These are phyloP conservation scores for Scleropages formosus DNA, from an alignment of 2,797 vertebrate genomes.

Conservation along the genomic window DNA sequence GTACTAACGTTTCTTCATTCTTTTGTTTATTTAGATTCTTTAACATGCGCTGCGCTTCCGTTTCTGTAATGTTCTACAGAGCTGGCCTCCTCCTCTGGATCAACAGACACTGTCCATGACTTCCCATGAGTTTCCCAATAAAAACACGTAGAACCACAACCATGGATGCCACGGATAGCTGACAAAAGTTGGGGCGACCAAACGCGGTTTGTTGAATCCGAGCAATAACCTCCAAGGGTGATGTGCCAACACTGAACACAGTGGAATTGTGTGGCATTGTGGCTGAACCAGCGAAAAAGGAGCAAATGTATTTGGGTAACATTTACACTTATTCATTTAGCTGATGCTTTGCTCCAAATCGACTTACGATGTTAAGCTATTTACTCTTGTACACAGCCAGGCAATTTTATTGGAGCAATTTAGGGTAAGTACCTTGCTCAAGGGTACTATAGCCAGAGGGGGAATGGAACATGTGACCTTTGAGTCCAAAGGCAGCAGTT, in stretches of 20 bases:
- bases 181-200: not conserved
- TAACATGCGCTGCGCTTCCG: too few species aligned
- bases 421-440: too few species aligned
- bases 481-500: too few species aligned
- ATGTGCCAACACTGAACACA: not conserved
- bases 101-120: not conserved
- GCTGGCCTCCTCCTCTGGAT: not conserved
- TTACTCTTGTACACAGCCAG: too few species aligned
- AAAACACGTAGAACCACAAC: not conserved
- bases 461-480: too few species aligned
- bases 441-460: too few species aligned
- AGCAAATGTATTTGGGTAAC: constrained; percentile 13
- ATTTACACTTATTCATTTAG: too few species aligned
- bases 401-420: too few species aligned
- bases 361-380: too few species aligned
- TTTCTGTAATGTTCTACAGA: too few species aligned
- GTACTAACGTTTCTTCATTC: not conserved
- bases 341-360: too few species aligned
- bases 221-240: constrained; percentile 14
- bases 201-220: constrained; percentile 16
- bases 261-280: not conserved
- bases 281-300: not conserved
- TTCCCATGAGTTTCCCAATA: not conserved
- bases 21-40: too few species aligned
- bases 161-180: not conserved